Conservation (phyloP, 2,113 vertebrate genomes). For the Sula dactylatra region DNA sequence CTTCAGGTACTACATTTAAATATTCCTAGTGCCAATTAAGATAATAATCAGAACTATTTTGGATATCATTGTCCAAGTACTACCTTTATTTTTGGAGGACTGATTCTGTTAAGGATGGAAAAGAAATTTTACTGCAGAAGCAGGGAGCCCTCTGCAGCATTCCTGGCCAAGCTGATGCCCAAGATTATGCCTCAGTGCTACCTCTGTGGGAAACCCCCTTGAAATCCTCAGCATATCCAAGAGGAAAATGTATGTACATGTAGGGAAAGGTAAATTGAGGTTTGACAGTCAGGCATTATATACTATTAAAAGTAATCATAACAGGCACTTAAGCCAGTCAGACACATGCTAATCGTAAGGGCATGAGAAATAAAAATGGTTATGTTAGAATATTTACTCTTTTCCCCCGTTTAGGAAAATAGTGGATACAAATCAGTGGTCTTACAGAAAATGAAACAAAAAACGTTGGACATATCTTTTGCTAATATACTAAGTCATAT, state of each 20-base stretch:
- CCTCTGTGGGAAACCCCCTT: not conserved
- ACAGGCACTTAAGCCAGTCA: not conserved
- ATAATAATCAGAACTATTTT: constrained; percentile 17
- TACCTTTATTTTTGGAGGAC: not conserved
- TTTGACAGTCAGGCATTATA: not conserved
- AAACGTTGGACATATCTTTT: not conserved
- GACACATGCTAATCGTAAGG: not conserved
- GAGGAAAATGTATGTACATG: not conserved
- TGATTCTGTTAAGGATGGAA: not conserved
- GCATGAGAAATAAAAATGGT: not conserved
- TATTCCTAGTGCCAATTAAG: constrained; percentile 40
- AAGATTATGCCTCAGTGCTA: not conserved
- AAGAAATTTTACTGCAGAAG: not conserved
- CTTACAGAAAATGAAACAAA: not conserved
- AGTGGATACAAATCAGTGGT: not conserved
- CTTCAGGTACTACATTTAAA: constrained; percentile 51
- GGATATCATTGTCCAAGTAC: not conserved
- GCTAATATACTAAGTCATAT: not conserved
- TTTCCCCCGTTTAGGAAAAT: not conserved
- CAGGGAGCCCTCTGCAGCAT: not conserved
- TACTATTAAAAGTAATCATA: not conserved
- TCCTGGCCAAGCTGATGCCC: not conserved
- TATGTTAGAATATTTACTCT: not conserved
- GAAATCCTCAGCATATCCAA: not conserved
- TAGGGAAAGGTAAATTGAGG: not conserved